These are phyloP conservation scores for Mugil cephalus DNA, from an alignment of 2,113 vertebrate species.

Conservation along the genomic window DNA sequence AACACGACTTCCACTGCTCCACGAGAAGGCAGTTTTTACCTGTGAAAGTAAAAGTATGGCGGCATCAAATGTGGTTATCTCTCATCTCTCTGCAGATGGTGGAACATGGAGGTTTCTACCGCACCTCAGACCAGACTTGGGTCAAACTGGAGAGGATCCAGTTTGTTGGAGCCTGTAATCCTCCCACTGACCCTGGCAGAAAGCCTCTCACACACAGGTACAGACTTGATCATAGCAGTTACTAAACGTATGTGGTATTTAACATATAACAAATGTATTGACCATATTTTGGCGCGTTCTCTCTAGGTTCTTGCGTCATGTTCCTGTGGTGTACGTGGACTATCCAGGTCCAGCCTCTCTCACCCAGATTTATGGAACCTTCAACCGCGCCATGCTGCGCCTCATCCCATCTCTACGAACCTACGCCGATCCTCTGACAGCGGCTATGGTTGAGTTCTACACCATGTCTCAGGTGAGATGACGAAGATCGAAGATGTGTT, in stretches of 20 bases:
- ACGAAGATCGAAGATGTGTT: neutral
- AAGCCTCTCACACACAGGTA: slow-evolving; percentile 98
- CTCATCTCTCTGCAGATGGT: slow-evolving; percentile 89
- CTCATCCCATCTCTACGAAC: slow-evolving; percentile 96
- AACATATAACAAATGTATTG: neutral
- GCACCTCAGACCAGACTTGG: slow-evolving; percentile 98
- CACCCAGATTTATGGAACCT: slow-evolving; percentile 98
- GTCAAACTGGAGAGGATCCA: slow-evolving; percentile 99
- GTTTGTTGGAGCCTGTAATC: slow-evolving; percentile 98
- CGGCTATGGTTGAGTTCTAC: slow-evolving; percentile 99
- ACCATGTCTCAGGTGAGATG: slow-evolving; percentile 95
- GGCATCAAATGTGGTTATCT: neutral
- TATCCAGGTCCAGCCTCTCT: slow-evolving; percentile 98
- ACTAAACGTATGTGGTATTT: neutral
- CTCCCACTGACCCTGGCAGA: slow-evolving; percentile 97
- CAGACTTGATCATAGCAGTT: neutral
- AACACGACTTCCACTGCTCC: neutral
- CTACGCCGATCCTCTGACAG: slow-evolving; percentile 95
- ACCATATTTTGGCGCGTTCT: slow-evolving; percentile 1
- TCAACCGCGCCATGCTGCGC: slow-evolving; percentile 97
- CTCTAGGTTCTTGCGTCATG: slow-evolving; percentile 93
- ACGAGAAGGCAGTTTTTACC: too few relatives aligned
- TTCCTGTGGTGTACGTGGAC: slow-evolving; percentile 98
- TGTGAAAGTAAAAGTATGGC: neutral
- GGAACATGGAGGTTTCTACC: slow-evolving; percentile 98